Evolutionary conservation across 1,140 invertebrate genomes (phyloP), one percentile per base, ranked within the genome.

Genomic region (Solenopsis invicta): DNA sequence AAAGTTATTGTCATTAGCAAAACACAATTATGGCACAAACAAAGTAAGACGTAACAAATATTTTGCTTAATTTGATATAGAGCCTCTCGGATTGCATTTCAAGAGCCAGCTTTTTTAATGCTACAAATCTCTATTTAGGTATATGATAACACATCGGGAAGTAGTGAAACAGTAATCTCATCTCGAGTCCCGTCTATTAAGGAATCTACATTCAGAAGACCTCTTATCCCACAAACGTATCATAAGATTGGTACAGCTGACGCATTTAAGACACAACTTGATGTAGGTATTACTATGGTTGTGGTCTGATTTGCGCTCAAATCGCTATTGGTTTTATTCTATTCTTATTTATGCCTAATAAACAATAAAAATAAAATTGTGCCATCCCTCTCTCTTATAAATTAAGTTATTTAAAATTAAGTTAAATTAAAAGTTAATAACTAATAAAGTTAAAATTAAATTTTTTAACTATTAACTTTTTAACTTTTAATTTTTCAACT

Each of bases 1-100:
- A 92, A 96, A 97, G 52, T 92, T 97, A 78, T 92, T 97, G 13
- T 96, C 96, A 0, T 92, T 97, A 84, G 96, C 96, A 3, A 96
- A 96, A 89, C 94, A 95, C n/a, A 95, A 93, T 90, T 95, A 95
- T 77, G 94, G 94, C 29, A 91, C 93, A 6, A 95, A 90, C 69
- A 95, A 95, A 86, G 95, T 94, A 93, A 88, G 52, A 67, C 10
- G 4, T 67, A 10, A 54, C 13, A 41, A n/a, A 48, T 41, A 71
- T 41, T 10, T 80, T 80, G 16, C 4, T 21, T n/a, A 52, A 50
- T 5, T 37, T 37, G 8, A 9, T 16, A 16, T 24, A 41, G 24
- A 50, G 21, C 4, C 1, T 21, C 2, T 21, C n/a, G 1, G 21
- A 0, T 24, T 61, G 37, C 4, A 45, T 76, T 61, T 34, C 13